A percentile compares a stretch with the other conserved stretches of the same genome.
phyloP scores from a whole-genome alignment of 2,888 invertebrate species.

The Dynastes hyllus region DNA sequence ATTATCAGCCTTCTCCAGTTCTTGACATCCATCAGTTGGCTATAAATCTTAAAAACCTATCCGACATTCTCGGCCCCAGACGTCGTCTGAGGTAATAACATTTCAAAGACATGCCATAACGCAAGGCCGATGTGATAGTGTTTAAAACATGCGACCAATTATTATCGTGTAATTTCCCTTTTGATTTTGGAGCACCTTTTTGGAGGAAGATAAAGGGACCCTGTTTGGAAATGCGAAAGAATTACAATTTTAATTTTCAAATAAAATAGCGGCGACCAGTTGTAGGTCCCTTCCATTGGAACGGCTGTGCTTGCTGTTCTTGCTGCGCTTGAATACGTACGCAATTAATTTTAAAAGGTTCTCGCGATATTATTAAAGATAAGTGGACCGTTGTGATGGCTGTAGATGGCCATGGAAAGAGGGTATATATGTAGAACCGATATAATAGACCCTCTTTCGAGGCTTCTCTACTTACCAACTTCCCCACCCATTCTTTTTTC shows the following conservation, averaged over 20 bases:
- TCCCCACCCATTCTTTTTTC: slow-evolving; percentile 28
- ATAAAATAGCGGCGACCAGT: slow-evolving; percentile 67
- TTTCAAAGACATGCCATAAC: slow-evolving; percentile 24
- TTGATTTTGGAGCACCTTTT: slow-evolving; percentile 9
- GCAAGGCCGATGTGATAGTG: slow-evolving; percentile 59
- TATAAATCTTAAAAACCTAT: not conserved
- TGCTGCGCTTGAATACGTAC: slow-evolving; percentile 54
- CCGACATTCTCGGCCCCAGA: slow-evolving; percentile 8
- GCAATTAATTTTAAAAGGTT: slow-evolving; percentile 71
- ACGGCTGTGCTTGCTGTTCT: not conserved
- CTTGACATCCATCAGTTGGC: too few relatives aligned
- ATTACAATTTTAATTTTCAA: slow-evolving; percentile 66
- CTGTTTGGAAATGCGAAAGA: slow-evolving; percentile 11
- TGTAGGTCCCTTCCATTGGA: slow-evolving; percentile 49
- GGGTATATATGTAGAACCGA: slow-evolving; percentile 31
- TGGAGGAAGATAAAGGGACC: not conserved
- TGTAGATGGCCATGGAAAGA: slow-evolving; percentile 1
- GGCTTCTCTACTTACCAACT: slow-evolving; percentile 16
- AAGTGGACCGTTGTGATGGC: slow-evolving; percentile 62
- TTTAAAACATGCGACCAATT: slow-evolving; percentile 65
- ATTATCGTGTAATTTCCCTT: slow-evolving; percentile 65
- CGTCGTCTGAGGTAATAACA: slow-evolving; percentile 11
- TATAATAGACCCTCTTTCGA: not conserved
- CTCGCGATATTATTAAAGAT: slow-evolving; percentile 71
- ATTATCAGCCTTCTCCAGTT: too few relatives aligned